Percentiles rank a stretch among this genome's conserved stretches.
phyloP scores from a whole-genome alignment of 2,113 vertebrate genomes.

The Phyllostomus hastatus region DNA sequence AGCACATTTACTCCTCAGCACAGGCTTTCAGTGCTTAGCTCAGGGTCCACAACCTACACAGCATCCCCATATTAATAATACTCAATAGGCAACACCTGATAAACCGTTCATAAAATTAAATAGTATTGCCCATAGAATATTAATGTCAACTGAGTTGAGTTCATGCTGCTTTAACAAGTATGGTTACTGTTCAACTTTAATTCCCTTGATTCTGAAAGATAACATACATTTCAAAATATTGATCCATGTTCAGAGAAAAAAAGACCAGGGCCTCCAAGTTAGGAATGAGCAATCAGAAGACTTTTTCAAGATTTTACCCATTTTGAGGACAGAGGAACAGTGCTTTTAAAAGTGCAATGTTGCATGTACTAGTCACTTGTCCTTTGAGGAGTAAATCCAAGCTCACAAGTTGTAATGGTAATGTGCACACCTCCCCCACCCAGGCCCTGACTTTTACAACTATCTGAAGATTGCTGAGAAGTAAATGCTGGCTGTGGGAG shows the following conservation, averaged over 20 bases:
- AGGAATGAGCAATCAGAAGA: background rate
- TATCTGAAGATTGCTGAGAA: background rate
- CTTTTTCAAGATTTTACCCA: background rate
- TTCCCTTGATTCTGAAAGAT: background rate
- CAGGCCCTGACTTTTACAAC: background rate
- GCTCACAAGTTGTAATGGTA: background rate
- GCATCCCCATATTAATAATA: slow-evolving; percentile 47
- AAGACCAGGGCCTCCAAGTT: background rate
- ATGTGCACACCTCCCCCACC: rapidly evolving
- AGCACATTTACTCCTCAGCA: background rate
- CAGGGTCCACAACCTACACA: background rate
- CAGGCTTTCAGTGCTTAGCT: background rate
- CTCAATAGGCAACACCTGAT: background rate
- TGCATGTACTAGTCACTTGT: background rate
- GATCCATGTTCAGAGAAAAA: background rate
- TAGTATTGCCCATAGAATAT: slow-evolving; percentile 16
- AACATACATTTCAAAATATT: background rate
- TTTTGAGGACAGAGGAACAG: background rate
- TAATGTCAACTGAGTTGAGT: background rate
- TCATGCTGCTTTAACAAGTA: slow-evolving; percentile 29
- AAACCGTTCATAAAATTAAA: slow-evolving; percentile 31
- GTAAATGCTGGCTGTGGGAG: background rate
- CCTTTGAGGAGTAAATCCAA: background rate
- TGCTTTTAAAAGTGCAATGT: background rate
- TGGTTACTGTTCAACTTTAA: background rate